Evolutionary conservation across 2,797 vertebrate genomes (phyloP).

Genomic region (Spheniscus humboldti): DNA sequence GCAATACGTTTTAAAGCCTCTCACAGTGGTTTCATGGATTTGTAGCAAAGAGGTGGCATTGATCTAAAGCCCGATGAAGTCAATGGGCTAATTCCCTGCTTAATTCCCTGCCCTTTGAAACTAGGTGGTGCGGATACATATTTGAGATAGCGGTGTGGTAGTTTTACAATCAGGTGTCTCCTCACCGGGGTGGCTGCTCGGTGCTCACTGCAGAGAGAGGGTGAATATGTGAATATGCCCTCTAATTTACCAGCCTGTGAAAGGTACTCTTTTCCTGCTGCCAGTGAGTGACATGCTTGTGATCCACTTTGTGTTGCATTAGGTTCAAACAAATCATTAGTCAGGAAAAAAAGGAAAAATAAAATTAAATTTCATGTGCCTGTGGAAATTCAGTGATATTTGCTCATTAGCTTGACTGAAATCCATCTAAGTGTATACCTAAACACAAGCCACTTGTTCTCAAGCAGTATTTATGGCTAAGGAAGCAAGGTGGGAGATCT

Average conservation of each 20-base stretch:
- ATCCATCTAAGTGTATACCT: not conserved
- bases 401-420: not conserved
- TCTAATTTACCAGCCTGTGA: not conserved
- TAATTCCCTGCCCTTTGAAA: not conserved
- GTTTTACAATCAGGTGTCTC: not conserved
- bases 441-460: conserved; percentile 41
- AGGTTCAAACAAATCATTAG: not conserved
- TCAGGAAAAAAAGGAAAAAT: not conserved
- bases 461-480: conserved; percentile 49
- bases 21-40: not conserved
- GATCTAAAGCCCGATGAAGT: not conserved
- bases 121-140: not conserved
- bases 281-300: not conserved
- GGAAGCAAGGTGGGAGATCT: conserved; percentile 65
- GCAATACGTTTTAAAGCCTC: not conserved
- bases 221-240: not conserved
- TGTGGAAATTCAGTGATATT: not conserved
- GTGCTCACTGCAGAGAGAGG: not conserved
- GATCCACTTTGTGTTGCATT: not conserved
- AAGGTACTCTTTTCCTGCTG: not conserved
- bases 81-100: not conserved
- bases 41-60: not conserved
- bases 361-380: not conserved
- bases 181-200: not conserved
- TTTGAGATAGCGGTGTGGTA: not conserved